Conservation (phyloP, 2,113 vertebrate genomes). For the Anarrhichthys ocellatus region DNA sequence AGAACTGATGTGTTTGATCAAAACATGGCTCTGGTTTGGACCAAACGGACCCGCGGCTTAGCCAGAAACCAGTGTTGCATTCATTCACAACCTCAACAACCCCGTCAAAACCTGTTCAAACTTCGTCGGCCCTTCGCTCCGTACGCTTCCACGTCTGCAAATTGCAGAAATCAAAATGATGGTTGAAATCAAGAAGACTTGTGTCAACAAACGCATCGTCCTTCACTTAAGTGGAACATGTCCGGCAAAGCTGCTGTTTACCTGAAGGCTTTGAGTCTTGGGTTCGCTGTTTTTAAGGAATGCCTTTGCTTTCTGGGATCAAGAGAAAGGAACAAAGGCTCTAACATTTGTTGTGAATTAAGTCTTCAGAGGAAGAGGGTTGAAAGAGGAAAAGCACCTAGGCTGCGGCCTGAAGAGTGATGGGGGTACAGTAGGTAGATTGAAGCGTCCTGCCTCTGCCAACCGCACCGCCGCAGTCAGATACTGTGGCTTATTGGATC, state of each 20-base stretch:
- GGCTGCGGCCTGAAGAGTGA: slow-evolving; percentile 56
- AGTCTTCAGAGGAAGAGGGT: slow-evolving; percentile 51
- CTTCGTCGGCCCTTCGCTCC: slow-evolving; percentile 28
- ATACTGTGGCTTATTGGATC: slow-evolving; percentile 95
- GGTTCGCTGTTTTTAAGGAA: slow-evolving; percentile 46
- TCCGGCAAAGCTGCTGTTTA: slow-evolving; percentile 46
- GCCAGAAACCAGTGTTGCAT: slow-evolving; percentile 48
- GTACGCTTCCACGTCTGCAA: slow-evolving; percentile 50
- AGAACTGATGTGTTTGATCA: slow-evolving; percentile 75
- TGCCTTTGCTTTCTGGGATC: slow-evolving; percentile 33
- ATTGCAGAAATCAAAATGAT: slow-evolving; percentile 53
- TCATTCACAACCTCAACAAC: slow-evolving; percentile 67
- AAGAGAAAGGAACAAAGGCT: slow-evolving; percentile 54
- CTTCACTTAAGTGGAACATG: neutral
- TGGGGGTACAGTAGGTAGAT: slow-evolving; percentile 86
- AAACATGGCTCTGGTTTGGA: slow-evolving; percentile 54
- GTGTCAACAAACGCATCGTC: slow-evolving; percentile 57
- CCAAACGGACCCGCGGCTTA: slow-evolving; percentile 40
- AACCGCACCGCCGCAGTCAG: slow-evolving; percentile 94
- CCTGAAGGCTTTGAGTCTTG: slow-evolving; percentile 49
- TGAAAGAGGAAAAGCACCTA: slow-evolving; percentile 69
- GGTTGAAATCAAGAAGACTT: slow-evolving; percentile 56
- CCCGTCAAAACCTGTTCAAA: slow-evolving; percentile 55
- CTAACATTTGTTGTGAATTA: slow-evolving; percentile 79
- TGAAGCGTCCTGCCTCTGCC: slow-evolving; percentile 89